phyloP scores from a whole-genome alignment of 2,888 invertebrate species.

The Deladenus siricidicola region DNA sequence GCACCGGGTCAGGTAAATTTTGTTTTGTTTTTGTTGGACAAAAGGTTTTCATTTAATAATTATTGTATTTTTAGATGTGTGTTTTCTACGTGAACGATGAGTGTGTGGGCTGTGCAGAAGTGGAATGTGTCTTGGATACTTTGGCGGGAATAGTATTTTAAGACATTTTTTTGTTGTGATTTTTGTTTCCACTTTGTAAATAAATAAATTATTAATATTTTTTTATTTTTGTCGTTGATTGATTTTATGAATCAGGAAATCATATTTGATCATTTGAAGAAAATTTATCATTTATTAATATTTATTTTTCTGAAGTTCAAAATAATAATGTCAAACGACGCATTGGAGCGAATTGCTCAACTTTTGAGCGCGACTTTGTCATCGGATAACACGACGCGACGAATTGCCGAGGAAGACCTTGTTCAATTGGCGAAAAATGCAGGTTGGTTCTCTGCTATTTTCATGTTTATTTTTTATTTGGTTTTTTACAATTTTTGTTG shows the following conservation, averaged over 20 bases:
- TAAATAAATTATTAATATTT: background rate
- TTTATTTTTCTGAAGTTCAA: too few species aligned
- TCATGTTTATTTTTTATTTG: background rate
- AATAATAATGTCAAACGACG: too few species aligned
- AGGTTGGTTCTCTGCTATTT: slow-evolving; percentile 10
- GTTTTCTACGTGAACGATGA: slow-evolving; percentile 42
- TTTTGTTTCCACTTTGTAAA: background rate
- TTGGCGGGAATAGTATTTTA: background rate
- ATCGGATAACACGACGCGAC: slow-evolving; percentile 51
- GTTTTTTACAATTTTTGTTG: too few species aligned
- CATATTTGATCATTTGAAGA: too few species aligned
- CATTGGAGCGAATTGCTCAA: slow-evolving; percentile 23
- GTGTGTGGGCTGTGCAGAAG: slow-evolving; percentile 46
- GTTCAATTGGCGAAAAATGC: slow-evolving; percentile 23
- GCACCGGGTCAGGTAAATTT: slow-evolving; percentile 39
- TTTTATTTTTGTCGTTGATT: background rate
- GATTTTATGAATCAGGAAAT: too few species aligned
- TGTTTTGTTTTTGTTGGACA: too few species aligned
- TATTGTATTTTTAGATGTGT: slow-evolving; percentile 65
- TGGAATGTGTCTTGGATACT: slow-evolving; percentile 23
- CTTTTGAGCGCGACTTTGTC: slow-evolving; percentile 54
- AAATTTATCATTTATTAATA: too few species aligned
- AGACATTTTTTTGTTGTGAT: background rate
- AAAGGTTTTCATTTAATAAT: too few species aligned
- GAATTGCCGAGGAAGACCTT: slow-evolving; percentile 48